Evolutionary conservation across 2,113 vertebrate genomes (phyloP), one percentile per base, ranked within the genome.

Genomic region (Sciurus niger): DNA sequence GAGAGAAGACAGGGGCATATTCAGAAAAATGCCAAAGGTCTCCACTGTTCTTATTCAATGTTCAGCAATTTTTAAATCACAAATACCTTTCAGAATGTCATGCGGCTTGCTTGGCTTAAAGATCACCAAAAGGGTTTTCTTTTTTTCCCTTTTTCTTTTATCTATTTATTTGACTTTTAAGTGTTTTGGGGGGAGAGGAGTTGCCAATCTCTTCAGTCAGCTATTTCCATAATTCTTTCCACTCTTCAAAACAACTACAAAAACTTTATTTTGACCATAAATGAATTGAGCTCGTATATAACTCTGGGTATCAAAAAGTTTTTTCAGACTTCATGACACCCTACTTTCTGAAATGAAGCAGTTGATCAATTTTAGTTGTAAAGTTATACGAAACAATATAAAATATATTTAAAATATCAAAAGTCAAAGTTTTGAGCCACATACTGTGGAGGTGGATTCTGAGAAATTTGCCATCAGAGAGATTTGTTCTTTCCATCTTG

Each of bases 401-500:
- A 73, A 91, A 70, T 63, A 60, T 32, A 40, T 67, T 20, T 32
- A 78, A 73, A 91, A 70, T 63, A 60, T n/a, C 20, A 74, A 40
- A 93, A 79, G 16, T 65, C 30, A 78, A 78, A 77, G 40, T 12
- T 94, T 92, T 72, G 12, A 3, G 63, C 34, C 51, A 84, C 24
- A 51, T 48, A 53, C 16, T 77, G 9, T 89, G 63, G 46, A 85
- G 1, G 12, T 9, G 78, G 13, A 80, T 48, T 65, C 18, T 79
- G 46, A 86, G 16, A 73, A 96, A 94, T 76, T 87, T 94, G 22
- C 34, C 3, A n/a, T 91, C 46, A 51, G 46, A 4, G 9, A 89
- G 40, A 43, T 88, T 79, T 85, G 43, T 63, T 85, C 68, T 48
- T 83, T 83, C 43, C 24, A 43, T 73, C 43, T 90, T 78, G 65